Percentiles rank a stretch among this genome's conserved stretches.
Evolutionary conservation across 2,113 vertebrate genomes (phyloP).

Genomic region (Pseudolaguvia tuberculata): DNA sequence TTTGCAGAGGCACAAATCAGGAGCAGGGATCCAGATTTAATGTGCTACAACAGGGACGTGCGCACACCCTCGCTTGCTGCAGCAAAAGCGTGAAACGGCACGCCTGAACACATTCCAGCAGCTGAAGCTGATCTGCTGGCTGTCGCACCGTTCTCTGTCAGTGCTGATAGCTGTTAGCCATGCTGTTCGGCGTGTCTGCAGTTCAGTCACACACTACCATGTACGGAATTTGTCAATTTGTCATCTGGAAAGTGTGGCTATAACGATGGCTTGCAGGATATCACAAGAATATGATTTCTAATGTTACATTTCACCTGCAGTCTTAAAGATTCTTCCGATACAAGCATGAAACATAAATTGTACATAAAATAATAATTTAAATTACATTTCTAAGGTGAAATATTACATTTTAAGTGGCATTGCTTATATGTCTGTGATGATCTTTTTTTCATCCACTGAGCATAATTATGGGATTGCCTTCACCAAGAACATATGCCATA

Average conservation of each 20-base stretch:
- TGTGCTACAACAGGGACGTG: conserved; percentile 22
- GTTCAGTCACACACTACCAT: conserved; percentile 25
- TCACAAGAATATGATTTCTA: neutral
- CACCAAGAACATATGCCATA: conserved; percentile 19
- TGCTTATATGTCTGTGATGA: neutral
- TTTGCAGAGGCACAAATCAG: conserved; percentile 43
- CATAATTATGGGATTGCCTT: conserved; percentile 4
- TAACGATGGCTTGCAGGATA: conserved; percentile 17
- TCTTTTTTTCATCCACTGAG: neutral
- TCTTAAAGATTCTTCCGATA: neutral
- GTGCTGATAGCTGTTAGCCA: conserved; percentile 29
- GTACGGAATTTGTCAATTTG: conserved; percentile 26
- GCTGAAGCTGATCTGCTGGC: conserved; percentile 26
- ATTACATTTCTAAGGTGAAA: neutral
- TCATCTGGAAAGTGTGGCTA: conserved; percentile 21
- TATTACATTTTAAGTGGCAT: neutral
- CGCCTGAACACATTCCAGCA: conserved; percentile 12
- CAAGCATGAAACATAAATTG: neutral
- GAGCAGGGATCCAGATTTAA: conserved; percentile 51
- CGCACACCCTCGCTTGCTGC: conserved; percentile 5
- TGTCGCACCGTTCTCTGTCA: conserved; percentile 29
- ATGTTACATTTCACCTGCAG: neutral
- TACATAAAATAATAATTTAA: neutral
- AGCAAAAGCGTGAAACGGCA: conserved; percentile 20
- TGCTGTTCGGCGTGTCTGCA: conserved; percentile 14